These are phyloP conservation scores for Typhlomys cinereus DNA, from an alignment of 2,113 vertebrate genomes.

Conservation along the genomic window DNA sequence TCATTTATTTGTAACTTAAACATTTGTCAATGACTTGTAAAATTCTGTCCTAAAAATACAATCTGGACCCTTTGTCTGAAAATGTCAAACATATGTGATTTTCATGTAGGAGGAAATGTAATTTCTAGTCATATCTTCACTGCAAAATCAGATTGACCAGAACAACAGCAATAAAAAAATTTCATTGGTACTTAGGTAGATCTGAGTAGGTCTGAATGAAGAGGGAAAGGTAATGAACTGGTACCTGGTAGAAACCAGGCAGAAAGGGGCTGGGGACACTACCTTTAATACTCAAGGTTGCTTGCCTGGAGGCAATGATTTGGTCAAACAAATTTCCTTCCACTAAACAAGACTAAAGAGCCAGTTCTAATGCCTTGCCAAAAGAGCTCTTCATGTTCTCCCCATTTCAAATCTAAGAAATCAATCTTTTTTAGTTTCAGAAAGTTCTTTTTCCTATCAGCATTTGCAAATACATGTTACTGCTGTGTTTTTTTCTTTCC, in stretches of 20 bases:
- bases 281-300: too few species aligned
- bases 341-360: constrained; percentile 30
- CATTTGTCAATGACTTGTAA: background rate
- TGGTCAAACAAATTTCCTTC: background rate
- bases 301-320: constrained; percentile 1
- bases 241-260: background rate
- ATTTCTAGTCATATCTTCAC: constrained; percentile 15
- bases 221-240: background rate
- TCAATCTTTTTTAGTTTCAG: constrained; percentile 22
- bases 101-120: background rate
- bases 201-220: background rate
- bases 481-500: background rate
- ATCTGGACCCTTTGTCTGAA: background rate
- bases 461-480: background rate
- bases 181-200: background rate
- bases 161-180: background rate
- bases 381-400: background rate
- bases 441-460: background rate
- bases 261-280: too few species aligned
- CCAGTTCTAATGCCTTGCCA: constrained; percentile 11
- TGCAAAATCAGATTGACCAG: background rate
- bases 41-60: background rate
- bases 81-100: background rate
- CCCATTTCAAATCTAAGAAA: constrained; percentile 36
- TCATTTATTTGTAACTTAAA: background rate